Conservation (phyloP, 2,797 vertebrate genomes). For the Choloepus didactylus region DNA sequence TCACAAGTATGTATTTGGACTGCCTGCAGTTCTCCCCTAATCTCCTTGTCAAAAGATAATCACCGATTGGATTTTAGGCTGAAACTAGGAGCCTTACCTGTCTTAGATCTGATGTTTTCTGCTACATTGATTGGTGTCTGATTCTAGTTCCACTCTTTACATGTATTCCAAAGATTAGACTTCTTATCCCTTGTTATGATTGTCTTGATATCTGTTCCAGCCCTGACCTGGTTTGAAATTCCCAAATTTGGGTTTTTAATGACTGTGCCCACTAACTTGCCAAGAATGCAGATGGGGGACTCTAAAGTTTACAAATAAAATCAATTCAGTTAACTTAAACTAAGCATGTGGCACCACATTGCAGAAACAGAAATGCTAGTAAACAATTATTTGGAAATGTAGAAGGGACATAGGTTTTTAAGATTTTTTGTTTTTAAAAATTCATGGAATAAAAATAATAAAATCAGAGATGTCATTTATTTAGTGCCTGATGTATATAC, state of each 20-base stretch:
- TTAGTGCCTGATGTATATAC: neutral
- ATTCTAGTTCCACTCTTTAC: neutral
- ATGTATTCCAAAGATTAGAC: conserved; percentile 19
- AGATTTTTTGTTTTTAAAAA: neutral
- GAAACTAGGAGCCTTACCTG: neutral
- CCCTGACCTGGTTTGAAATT: neutral
- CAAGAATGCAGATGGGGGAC: neutral
- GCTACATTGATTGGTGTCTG: neutral
- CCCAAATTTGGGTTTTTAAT: neutral
- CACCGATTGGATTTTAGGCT: neutral
- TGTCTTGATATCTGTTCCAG: neutral
- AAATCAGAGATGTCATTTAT: neutral
- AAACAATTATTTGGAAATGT: neutral
- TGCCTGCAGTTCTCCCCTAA: neutral
- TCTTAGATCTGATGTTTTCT: neutral
- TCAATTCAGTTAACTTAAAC: neutral
- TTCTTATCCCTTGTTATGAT: neutral
- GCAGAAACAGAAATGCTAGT: neutral
- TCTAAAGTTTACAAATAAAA: neutral
- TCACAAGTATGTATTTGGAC: neutral
- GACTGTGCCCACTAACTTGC: neutral
- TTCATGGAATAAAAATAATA: neutral
- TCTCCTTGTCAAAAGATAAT: neutral
- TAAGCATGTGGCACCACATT: neutral
- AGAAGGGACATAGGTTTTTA: neutral